A percentile compares a stretch with the other conserved stretches of the same genome.
phyloP scores from a whole-genome alignment of 2,888 invertebrate species.

The Germaria angustata region DNA sequence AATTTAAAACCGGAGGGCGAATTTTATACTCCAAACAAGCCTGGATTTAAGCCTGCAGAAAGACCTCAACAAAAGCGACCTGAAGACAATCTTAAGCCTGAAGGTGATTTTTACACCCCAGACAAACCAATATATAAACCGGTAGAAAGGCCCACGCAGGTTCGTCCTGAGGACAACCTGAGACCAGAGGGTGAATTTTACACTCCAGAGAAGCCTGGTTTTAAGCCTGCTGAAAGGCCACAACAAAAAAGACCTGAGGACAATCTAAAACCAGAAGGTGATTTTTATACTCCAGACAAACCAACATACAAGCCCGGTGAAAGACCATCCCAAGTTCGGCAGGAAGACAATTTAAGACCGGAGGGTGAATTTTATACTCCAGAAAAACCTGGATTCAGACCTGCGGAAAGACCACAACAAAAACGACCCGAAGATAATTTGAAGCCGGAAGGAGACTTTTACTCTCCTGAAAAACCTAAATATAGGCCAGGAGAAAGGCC shows the following conservation, averaged over 20 bases:
- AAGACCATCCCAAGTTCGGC: conserved; percentile 78
- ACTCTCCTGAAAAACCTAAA: conserved; percentile 79
- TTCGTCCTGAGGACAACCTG: conserved; percentile 81
- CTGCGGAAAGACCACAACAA: conserved; percentile 80
- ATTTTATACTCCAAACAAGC: conserved; percentile 81
- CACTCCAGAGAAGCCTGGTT: conserved; percentile 77
- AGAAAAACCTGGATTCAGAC: conserved; percentile 80
- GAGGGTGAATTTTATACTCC: conserved; percentile 83
- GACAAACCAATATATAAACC: conserved; percentile 81
- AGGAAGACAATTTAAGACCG: conserved; percentile 81
- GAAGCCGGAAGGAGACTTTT: conserved; percentile 79
- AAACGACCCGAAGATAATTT: conserved; percentile 81
- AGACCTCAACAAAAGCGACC: conserved; percentile 79
- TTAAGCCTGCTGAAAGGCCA: conserved; percentile 80
- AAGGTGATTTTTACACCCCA: conserved; percentile 82
- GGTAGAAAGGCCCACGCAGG: conserved; percentile 80
- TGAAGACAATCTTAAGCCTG: conserved; percentile 82
- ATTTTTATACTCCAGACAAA: conserved; percentile 78
- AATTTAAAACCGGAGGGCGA: conserved; percentile 83
- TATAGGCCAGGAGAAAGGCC: conserved; percentile 78
- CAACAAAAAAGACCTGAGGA: conserved; percentile 80
- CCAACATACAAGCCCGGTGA: conserved; percentile 78
- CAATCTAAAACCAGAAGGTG: conserved; percentile 80
- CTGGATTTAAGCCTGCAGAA: conserved; percentile 81
- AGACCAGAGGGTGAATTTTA: conserved; percentile 80